Base-by-base conservation (phyloP, 2,888 invertebrate species). In the Ommatoiulus sabulosus region DNA sequence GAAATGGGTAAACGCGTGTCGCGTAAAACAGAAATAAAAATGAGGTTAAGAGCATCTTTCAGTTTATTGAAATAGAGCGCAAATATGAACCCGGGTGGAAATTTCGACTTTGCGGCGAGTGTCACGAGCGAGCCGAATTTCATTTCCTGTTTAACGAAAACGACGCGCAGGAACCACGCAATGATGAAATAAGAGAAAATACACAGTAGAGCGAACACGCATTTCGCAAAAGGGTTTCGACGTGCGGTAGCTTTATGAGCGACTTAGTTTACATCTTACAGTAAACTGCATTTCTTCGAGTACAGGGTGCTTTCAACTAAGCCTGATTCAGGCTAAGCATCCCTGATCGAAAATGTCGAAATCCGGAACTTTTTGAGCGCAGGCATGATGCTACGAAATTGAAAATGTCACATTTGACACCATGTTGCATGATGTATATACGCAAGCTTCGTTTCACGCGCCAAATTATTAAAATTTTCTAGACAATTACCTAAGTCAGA, bases 91-190 rank as follows among this genome's bases (percentile, higher is more conserved):
- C 24, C 72, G 20, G 24, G 24, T 72, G 72, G 72, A 72, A 24
- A 72, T 24, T 72, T n/a, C 72, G 72, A 72, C 72, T 72, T 72
- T 72, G 72, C 10, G 72, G 72, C 24, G 72, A 72, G 24, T n/a
- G 24, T 12, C 63, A 63, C 15, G 20, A 63, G n/a, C 8, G 72
- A 72, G 72, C n/a, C 72, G 72, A 72, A 72, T 20, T 72, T 72
- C 72, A 72, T 72, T 72, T 72, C 72, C 72, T 24, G 72, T 72
- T 24, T 72, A 10, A 17, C 24, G n/a, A n/a, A 72, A 72, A 72
- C 10, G n/a, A 24, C 3, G 24, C 72, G 8, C 72, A 72, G 20
- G 72, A 72, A 72, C 72, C 20, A 24, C 24, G 72, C 72, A 24
- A 12, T 10, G 72, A 72, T 72, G 72, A 72, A 72, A 72, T 72